Evolutionary conservation across 2,797 vertebrate species (phyloP).

Genomic region (Pempheris klunzingeri): DNA sequence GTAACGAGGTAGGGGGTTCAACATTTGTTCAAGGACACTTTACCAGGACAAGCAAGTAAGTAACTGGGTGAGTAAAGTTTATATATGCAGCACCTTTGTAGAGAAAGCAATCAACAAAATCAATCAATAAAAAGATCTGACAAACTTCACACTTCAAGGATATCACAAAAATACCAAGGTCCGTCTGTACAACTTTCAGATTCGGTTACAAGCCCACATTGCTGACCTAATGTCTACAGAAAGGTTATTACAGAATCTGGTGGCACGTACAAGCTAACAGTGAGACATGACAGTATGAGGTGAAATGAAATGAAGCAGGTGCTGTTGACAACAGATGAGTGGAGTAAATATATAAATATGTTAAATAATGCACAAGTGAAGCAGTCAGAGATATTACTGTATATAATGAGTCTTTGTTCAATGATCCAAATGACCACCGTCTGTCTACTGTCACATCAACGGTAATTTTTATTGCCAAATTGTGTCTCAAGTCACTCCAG

Average conservation of each 20-base stretch:
- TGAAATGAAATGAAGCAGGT: neutral
- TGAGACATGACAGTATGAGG: neutral
- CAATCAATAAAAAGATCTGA: constrained; percentile 8
- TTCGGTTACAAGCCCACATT: constrained; percentile 11
- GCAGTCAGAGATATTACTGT: neutral
- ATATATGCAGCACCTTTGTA: neutral
- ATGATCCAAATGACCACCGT: neutral
- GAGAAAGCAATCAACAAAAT: neutral
- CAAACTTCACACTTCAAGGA: neutral
- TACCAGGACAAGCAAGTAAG: neutral
- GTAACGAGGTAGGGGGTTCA: neutral
- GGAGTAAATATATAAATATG: constrained; percentile 2
- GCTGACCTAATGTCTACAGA: neutral
- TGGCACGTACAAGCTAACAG: neutral
- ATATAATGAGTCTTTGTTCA: neutral
- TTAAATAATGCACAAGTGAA: neutral
- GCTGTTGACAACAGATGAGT: neutral
- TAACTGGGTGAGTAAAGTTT: constrained; percentile 1
- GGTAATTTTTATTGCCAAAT: constrained; percentile 1
- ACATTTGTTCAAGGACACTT: constrained; percentile 14
- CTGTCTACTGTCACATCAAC: neutral
- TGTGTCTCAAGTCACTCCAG: constrained; percentile 4
- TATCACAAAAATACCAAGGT: neutral
- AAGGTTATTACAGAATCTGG: neutral
- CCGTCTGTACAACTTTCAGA: neutral